Conservation (phyloP, 2,113 vertebrate species). For the Condylura cristata region DNA sequence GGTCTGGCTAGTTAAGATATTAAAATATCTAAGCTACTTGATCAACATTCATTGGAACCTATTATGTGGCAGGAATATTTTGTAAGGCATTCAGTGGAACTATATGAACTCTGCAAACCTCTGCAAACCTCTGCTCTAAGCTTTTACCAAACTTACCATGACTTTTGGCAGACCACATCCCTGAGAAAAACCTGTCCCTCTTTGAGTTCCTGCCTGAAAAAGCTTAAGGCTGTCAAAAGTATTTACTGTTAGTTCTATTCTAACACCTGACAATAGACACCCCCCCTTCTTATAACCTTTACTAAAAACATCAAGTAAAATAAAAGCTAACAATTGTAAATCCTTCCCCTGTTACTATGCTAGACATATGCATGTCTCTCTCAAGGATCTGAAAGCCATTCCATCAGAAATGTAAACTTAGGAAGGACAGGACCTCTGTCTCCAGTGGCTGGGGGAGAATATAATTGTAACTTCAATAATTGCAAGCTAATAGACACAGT, state of each 20-base stretch:
- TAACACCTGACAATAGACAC: background rate
- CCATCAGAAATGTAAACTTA: slow-evolving; percentile 19
- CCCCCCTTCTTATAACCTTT: background rate
- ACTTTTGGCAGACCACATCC: background rate
- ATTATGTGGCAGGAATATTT: background rate
- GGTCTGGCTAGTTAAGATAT: background rate
- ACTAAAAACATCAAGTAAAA: background rate
- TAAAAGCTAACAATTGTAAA: background rate
- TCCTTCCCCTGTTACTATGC: background rate
- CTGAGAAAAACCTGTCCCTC: background rate
- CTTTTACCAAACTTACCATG: background rate
- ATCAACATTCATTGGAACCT: background rate
- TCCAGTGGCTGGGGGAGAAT: background rate
- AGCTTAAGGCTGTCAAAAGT: background rate
- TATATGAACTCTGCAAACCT: background rate
- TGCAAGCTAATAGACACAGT: background rate
- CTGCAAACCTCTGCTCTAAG: background rate
- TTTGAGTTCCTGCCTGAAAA: background rate
- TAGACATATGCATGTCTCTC: background rate
- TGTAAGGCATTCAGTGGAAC: background rate
- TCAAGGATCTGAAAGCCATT: background rate
- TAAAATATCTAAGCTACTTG: background rate
- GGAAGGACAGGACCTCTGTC: background rate
- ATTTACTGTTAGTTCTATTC: background rate
- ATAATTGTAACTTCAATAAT: background rate